Conservation (phyloP, 2,797 vertebrate genomes). For the Dicrostonyx torquatus region DNA sequence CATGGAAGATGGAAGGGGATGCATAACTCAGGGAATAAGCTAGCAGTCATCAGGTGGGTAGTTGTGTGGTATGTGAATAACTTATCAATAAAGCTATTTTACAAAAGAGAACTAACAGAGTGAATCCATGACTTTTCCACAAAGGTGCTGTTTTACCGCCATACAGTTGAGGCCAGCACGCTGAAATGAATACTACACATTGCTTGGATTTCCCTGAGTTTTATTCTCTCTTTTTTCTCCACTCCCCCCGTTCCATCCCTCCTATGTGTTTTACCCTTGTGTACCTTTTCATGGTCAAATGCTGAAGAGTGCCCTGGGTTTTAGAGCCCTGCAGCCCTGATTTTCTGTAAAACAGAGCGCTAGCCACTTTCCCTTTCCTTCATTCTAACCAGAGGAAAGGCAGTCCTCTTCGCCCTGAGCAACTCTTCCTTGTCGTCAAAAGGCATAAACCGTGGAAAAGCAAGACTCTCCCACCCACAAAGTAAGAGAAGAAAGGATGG, state of each 20-base stretch:
- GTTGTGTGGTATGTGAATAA: background rate
- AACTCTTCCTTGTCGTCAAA: background rate
- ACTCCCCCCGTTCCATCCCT: background rate
- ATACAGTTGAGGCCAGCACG: background rate
- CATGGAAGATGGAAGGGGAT: background rate
- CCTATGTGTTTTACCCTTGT: background rate
- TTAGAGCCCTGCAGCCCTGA: background rate
- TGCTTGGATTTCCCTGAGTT: background rate
- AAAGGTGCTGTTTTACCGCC: background rate
- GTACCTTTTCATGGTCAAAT: background rate
- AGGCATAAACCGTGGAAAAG: background rate
- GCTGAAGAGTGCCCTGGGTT: background rate
- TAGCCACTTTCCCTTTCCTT: background rate
- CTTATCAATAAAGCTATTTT: background rate
- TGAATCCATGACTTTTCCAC: background rate
- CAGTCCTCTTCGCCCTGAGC: background rate
- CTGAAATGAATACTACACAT: background rate
- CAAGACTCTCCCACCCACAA: background rate
- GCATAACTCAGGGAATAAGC: background rate
- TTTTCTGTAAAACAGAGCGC: background rate
- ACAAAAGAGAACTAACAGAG: background rate
- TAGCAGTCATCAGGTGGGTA: background rate
- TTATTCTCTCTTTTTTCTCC: background rate
- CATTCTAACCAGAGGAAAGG: background rate
- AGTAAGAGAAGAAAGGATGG: background rate